phyloP scores from a whole-genome alignment of 2,888 invertebrate species.

The Lycophotia porphyrea region DNA sequence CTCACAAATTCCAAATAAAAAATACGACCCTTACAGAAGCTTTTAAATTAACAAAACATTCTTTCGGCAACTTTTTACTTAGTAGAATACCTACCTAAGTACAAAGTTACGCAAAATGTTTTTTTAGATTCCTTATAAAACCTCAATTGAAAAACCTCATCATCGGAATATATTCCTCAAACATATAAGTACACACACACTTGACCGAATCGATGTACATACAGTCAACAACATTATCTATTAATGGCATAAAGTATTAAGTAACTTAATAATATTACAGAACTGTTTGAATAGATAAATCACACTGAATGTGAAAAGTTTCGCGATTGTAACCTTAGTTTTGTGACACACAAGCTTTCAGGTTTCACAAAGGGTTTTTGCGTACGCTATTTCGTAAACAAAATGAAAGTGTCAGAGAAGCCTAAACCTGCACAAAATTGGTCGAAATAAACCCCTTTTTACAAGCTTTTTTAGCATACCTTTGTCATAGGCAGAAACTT shows the following conservation, averaged over 20 bases:
- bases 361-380: slow-evolving; percentile 17
- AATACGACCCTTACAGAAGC: slow-evolving; percentile 23
- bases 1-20: slow-evolving; percentile 42
- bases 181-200: background rate
- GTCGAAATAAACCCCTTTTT: slow-evolving; percentile 19
- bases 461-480: background rate
- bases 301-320: slow-evolving; percentile 46
- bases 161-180: background rate
- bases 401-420: slow-evolving; percentile 25
- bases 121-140: slow-evolving; percentile 11
- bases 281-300: slow-evolving; percentile 38
- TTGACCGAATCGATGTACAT: background rate
- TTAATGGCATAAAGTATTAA: background rate
- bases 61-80: slow-evolving; percentile 46
- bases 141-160: background rate
- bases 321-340: slow-evolving; percentile 37
- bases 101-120: slow-evolving; percentile 16
- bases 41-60: slow-evolving; percentile 49
- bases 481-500: slow-evolving; percentile 31
- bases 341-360: slow-evolving; percentile 25
- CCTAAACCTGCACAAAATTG: slow-evolving; percentile 7
- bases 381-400: slow-evolving; percentile 29
- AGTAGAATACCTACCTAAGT: slow-evolving; percentile 15
- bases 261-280: slow-evolving; percentile 16
- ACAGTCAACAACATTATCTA: slow-evolving; percentile 1